Conservation (phyloP, 2,797 vertebrate species). For the Erethizon dorsatum region DNA sequence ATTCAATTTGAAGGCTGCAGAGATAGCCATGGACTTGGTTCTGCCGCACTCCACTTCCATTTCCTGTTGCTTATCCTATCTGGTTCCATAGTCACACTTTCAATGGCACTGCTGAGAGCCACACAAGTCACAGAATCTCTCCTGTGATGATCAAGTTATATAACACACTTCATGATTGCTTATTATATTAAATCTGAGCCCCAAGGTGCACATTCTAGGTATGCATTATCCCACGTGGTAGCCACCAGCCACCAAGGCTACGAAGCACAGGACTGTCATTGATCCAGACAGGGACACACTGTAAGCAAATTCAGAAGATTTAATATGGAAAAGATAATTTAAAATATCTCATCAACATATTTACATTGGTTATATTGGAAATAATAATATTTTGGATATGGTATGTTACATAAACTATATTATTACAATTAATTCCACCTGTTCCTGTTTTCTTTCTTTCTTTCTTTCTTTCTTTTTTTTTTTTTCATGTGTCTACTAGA, state of each 20-base stretch:
- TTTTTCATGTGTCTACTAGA: background rate
- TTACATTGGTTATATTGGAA: background rate
- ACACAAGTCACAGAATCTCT: background rate
- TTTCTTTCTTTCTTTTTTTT: background rate
- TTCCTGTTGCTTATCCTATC: no score
- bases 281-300: background rate
- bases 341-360: background rate
- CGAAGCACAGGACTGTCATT: background rate
- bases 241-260: rapidly evolving
- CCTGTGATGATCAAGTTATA: background rate
- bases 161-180: rapidly evolving
- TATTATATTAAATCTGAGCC: background rate
- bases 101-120: background rate
- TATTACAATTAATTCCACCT: background rate
- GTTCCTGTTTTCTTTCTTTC: background rate
- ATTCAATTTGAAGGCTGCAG: background rate
- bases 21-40: rapidly evolving
- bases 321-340: background rate
- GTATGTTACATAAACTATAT: background rate
- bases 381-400: background rate
- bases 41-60: rapidly evolving
- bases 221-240: rapidly evolving
- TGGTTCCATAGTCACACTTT: background rate
- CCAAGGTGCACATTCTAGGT: background rate
- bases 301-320: background rate